Percentiles rank a stretch among this genome's conserved stretches.
Conservation (phyloP, 1,140 invertebrate genomes). For the Heliconius himera region DNA sequence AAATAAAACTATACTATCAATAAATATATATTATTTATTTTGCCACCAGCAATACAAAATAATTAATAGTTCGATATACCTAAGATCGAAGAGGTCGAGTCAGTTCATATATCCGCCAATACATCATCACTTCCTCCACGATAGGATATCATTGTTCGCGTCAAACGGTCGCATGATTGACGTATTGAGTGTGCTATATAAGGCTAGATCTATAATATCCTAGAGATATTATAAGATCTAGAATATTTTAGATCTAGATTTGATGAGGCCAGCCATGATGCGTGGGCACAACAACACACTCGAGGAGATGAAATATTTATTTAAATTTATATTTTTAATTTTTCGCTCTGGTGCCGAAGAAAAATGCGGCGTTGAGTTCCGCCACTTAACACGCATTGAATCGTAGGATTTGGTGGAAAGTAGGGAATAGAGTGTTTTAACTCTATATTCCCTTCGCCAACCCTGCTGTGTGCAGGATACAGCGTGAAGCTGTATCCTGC, state of each 20-base stretch:
- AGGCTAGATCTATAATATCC: too few species aligned
- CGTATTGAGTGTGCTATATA: slow-evolving; percentile 16
- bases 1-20: not conserved
- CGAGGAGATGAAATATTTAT: too few species aligned
- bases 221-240: not conserved
- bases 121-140: slow-evolving; percentile 35
- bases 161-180: slow-evolving; percentile 28
- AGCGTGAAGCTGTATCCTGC: too few species aligned
- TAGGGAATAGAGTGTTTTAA: too few species aligned
- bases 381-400: too few species aligned
- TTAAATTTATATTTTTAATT: too few species aligned
- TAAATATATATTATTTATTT: not conserved
- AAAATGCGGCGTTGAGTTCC: too few species aligned
- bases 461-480: too few species aligned
- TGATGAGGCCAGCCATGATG: too few species aligned
- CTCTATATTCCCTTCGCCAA: not conserved
- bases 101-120: slow-evolving; percentile 37
- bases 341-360: too few species aligned
- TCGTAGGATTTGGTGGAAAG: too few species aligned
- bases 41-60: not conserved
- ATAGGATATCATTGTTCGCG: slow-evolving; percentile 34
- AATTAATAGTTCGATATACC: not conserved
- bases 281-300: too few species aligned
- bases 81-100: slow-evolving; percentile 2
- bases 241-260: not conserved